These are phyloP conservation scores for Drosophila mettleri DNA, from an alignment of 2,888 invertebrate species.

Conservation along the genomic window DNA sequence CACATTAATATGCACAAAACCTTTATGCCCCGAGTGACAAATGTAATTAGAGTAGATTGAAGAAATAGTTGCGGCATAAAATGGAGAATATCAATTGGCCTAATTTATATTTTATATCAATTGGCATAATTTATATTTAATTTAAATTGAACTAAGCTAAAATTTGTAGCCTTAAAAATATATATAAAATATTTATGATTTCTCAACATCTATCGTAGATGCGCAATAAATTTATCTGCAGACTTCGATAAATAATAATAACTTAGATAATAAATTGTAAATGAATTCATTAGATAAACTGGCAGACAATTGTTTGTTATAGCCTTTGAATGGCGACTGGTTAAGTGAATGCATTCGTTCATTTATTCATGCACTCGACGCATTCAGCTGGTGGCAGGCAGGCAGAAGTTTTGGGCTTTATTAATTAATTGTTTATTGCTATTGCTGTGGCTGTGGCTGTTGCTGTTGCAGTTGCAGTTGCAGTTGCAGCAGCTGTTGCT, in stretches of 20 bases:
- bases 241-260: background rate
- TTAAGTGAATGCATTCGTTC: constrained; percentile 3
- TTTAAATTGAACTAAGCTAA: background rate
- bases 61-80: background rate
- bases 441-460: background rate
- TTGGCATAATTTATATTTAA: background rate
- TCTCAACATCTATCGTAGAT: background rate
- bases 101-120: background rate
- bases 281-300: background rate
- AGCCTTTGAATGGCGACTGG: background rate
- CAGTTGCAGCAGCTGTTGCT: constrained; percentile 9
- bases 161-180: background rate
- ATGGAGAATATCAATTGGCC: background rate
- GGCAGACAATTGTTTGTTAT: too few relatives aligned
- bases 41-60: background rate
- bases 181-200: background rate
- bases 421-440: constrained; percentile 11
- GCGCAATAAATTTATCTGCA: background rate
- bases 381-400: background rate
- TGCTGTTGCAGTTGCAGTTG: constrained; percentile 18
- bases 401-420: constrained; percentile 19
- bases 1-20: too few relatives aligned
- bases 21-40: too few relatives aligned
- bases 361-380: background rate
- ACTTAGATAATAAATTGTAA: too few relatives aligned